Conservation (phyloP, 2,888 invertebrate genomes). For the Xestia ashworthii region DNA sequence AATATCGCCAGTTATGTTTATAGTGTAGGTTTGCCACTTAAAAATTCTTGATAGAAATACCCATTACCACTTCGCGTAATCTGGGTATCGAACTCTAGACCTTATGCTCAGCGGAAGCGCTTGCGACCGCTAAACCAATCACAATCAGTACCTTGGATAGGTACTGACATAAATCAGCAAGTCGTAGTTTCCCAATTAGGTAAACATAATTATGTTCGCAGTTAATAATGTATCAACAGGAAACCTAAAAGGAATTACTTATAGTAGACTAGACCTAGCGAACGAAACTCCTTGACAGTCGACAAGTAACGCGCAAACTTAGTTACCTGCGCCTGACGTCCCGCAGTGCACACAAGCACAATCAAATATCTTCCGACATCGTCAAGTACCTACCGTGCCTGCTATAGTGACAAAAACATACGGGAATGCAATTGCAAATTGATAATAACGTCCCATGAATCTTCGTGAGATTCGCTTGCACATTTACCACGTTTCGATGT, state of each 20-base stretch:
- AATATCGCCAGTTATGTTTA: background rate
- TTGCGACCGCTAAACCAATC: background rate
- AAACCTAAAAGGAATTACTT: constrained; percentile 7
- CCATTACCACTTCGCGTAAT: background rate
- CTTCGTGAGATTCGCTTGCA: background rate
- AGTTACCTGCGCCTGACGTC: constrained; percentile 48
- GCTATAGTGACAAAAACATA: background rate
- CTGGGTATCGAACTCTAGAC: background rate
- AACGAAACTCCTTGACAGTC: background rate
- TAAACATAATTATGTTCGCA: background rate
- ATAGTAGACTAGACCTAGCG: constrained; percentile 7
- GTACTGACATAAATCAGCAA: background rate
- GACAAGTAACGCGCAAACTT: constrained; percentile 38
- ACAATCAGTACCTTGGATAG: background rate
- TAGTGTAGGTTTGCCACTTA: background rate
- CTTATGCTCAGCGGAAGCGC: background rate
- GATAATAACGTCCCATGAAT: background rate
- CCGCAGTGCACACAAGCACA: constrained; percentile 41
- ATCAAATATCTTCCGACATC: constrained; percentile 46
- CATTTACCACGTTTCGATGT: background rate
- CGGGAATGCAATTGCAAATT: background rate
- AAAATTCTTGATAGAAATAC: background rate
- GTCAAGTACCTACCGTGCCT: background rate
- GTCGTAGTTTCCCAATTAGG: background rate
- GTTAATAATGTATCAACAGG: too few relatives aligned